These are phyloP conservation scores for Procavia capensis DNA, from an alignment of 2,113 vertebrate species.

Conservation along the genomic window DNA sequence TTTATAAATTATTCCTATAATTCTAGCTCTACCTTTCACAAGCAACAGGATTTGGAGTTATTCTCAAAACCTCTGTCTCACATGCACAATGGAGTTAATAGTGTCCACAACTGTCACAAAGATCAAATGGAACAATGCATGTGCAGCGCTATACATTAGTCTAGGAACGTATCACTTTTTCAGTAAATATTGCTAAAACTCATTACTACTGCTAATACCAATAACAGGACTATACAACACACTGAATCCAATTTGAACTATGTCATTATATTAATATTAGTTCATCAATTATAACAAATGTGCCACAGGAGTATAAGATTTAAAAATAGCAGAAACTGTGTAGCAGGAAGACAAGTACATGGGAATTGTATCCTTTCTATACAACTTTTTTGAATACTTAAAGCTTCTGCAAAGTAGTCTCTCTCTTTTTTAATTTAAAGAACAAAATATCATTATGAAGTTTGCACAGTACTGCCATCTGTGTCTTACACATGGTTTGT, in stretches of 20 bases:
- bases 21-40: neutral
- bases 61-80: neutral
- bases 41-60: neutral
- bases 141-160: neutral
- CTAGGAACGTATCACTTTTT: neutral
- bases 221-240: no score
- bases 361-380: no score
- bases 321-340: no score
- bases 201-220: neutral
- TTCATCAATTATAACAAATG: no score
- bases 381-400: no score
- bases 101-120: neutral
- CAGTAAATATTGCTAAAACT: neutral
- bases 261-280: no score
- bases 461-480: neutral
- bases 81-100: neutral
- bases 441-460: neutral
- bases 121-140: neutral
- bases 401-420: no score
- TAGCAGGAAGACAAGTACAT: no score
- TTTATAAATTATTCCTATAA: neutral
- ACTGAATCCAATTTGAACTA: no score
- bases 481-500: no score
- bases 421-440: neutral
- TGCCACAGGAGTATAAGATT: no score